A percentile compares a stretch with the other conserved stretches of the same genome.
Conservation (phyloP, 1,140 invertebrate species). For the Akabosia matsudoensis region DNA sequence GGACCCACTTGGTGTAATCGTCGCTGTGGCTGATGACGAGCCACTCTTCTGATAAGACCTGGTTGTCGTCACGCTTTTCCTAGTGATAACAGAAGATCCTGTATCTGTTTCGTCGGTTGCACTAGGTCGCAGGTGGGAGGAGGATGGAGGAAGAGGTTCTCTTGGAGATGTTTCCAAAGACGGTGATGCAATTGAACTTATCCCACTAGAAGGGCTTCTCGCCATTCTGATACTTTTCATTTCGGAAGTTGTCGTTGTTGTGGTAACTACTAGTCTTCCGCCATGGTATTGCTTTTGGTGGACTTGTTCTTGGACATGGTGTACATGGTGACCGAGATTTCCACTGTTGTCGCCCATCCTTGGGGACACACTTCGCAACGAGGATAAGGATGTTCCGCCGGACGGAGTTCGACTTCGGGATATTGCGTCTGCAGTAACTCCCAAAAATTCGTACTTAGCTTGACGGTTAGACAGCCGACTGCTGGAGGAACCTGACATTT, state of each 20-base stretch:
- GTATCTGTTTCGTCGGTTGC: neutral
- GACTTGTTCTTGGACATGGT: neutral
- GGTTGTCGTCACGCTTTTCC: neutral
- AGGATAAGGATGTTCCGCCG: conserved; percentile 27
- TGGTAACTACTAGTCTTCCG: conserved; percentile 29
- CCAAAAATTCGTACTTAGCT: conserved; percentile 36
- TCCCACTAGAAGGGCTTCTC: conserved; percentile 13
- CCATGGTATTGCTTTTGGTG: neutral
- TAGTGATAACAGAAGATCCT: neutral
- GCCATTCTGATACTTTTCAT: conserved; percentile 29
- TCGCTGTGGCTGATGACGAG: neutral
- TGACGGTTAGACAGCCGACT: conserved; percentile 3
- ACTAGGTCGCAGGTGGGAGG: neutral
- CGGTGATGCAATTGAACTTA: conserved; percentile 1
- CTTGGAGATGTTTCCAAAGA: conserved; percentile 1
- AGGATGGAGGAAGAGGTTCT: neutral
- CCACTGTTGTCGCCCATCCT: neutral
- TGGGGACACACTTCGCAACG: neutral
- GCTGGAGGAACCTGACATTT: conserved; percentile 8
- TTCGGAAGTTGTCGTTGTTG: conserved; percentile 27
- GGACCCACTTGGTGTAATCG: neutral
- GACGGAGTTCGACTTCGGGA: conserved; percentile 30
- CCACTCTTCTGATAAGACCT: neutral
- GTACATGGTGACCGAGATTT: neutral
- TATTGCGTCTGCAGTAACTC: conserved; percentile 3